Evolutionary conservation across 1,140 invertebrate genomes (phyloP), one percentile per base, ranked within the genome.

Genomic region (Achatina immaculata): DNA sequence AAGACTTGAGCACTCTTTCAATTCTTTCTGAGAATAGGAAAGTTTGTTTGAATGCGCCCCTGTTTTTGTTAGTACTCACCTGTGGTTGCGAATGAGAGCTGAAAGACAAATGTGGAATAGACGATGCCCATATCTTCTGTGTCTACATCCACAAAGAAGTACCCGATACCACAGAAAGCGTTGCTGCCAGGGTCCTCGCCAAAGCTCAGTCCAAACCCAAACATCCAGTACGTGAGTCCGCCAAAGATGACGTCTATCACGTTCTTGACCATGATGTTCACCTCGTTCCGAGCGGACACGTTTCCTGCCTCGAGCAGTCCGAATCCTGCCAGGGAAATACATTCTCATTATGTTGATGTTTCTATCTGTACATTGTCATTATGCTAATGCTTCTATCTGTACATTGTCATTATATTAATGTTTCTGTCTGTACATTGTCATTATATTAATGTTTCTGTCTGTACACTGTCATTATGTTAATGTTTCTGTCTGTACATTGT

Each of bases 211-310:
- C 95, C 96, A 90, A 96, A 99, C 0, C 97, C 97, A 88, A 98
- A 97, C 31, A 96, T 93, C 97, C 97, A 98, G 91, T 98, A 99
- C 0, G 96, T 97, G 6, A 97, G 89, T 73, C 96, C 97, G 21
- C 97, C 97, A 2, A 98, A 93, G 14, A 97, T 95, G 75, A 98
- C 90, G 87, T 94, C 93, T 11, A 93, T 86, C 16, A 93, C 88
- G 85, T 94, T 94, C 86, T 94, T 94, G 83, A 94, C 90, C 79
- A 94, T 89, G 76, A 94, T 94, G 83, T 93, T 94, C 0, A 93
- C 93, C 19, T 92, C 92, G 83, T 93, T 94, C 88, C 93, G 94
- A 14, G 91, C 89, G 24, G 92, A 89, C 11, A 94, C 92, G 9
- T 91, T 91, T 21, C 93, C 93, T 34, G 93, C 92, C 89, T 94